A percentile compares a stretch with the other conserved stretches of the same genome.
Evolutionary conservation across 2,113 vertebrate genomes (phyloP).

Genomic region (Calyptommatus sinebrachiatus): DNA sequence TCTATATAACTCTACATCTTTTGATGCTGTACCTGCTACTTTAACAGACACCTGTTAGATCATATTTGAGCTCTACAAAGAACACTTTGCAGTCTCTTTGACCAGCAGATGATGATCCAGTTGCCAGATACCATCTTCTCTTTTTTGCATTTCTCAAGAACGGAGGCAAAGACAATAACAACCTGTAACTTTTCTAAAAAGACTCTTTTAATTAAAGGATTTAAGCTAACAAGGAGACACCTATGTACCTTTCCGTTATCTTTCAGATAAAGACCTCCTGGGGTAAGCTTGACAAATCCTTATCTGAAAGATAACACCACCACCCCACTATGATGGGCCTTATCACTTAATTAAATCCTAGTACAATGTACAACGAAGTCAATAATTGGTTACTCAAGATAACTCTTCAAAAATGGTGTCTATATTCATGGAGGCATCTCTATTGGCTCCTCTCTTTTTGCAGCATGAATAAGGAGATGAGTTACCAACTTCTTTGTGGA

Average conservation of each 20-base stretch:
- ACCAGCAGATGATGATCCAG: background rate
- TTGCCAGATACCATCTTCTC: background rate
- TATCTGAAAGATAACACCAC: conserved; percentile 65
- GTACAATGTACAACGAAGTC: conserved; percentile 64
- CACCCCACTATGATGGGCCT: conserved; percentile 54
- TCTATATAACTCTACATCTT: too few relatives aligned
- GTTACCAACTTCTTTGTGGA: conserved; percentile 34
- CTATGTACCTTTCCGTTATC: conserved; percentile 64
- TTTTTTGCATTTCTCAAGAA: background rate
- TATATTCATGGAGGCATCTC: conserved; percentile 48
- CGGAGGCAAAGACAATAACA: conserved; percentile 44
- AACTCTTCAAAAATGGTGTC: conserved; percentile 46
- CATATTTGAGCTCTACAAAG: background rate
- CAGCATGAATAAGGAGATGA: conserved; percentile 12
- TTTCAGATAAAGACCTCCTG: conserved; percentile 66
- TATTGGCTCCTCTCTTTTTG: conserved; percentile 10
- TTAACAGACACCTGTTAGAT: background rate
- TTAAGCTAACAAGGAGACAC: conserved; percentile 55
- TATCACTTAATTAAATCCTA: conserved; percentile 74
- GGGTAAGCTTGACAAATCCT: conserved; percentile 66
- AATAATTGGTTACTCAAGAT: conserved; percentile 69
- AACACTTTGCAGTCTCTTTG: background rate
- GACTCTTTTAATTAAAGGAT: conserved; percentile 62
- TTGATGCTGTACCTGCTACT: too few relatives aligned
- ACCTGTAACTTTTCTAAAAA: conserved; percentile 50